phyloP scores from a whole-genome alignment of 2,888 invertebrate genomes.

The Strigamia crassipes region DNA sequence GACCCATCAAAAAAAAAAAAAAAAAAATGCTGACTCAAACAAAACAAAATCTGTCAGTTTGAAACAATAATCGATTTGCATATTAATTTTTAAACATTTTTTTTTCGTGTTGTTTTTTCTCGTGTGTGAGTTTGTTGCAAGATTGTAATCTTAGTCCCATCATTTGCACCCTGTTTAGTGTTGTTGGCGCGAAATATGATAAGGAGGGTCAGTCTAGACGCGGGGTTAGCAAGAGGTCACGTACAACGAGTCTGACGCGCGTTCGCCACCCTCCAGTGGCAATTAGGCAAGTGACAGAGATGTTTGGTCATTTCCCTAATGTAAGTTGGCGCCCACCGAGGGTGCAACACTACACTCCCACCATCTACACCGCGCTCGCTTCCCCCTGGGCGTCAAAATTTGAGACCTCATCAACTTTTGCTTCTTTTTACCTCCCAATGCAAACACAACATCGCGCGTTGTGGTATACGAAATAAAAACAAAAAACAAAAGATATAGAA shows the following conservation, averaged over 20 bases:
- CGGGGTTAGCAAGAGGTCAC: conserved; percentile 26
- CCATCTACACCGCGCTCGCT: not conserved
- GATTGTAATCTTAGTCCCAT: conserved; percentile 26
- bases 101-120: not conserved
- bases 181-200: conserved; percentile 30
- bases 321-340: conserved; percentile 22
- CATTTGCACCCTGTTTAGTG: conserved; percentile 27
- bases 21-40: not conserved
- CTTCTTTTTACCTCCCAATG: not conserved
- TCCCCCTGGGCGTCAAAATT: conserved; percentile 7
- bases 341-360: conserved; percentile 22
- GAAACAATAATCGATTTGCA: not conserved
- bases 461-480: too few relatives aligned
- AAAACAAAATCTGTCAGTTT: not conserved
- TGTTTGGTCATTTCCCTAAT: conserved; percentile 30
- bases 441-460: too few relatives aligned
- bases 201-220: conserved; percentile 30
- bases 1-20: not conserved
- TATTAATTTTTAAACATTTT: not conserved
- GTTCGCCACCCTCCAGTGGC: conserved; percentile 23
- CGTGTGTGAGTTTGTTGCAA: not conserved
- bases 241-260: not conserved
- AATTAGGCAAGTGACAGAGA: conserved; percentile 30
- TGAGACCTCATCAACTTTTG: not conserved
- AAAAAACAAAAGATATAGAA: too few relatives aligned